Conservation (phyloP, 1,140 invertebrate genomes). For the Apocrypta bakeri region DNA sequence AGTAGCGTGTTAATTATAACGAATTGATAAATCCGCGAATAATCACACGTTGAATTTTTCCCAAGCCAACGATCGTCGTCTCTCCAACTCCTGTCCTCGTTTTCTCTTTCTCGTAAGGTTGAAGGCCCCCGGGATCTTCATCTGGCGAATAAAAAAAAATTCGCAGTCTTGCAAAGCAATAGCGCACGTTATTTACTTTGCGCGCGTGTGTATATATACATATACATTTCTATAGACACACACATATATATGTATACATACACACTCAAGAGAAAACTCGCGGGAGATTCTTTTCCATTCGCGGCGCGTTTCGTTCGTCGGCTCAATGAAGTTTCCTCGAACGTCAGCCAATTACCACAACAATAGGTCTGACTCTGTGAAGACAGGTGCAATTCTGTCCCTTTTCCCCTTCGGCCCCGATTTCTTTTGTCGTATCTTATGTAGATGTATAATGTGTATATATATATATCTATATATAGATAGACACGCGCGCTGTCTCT, state of each 20-base stretch:
- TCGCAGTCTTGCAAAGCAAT: not conserved
- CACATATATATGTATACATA: not conserved
- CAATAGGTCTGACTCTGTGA: not conserved
- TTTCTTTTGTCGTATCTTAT: not conserved
- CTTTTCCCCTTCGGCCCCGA: constrained; percentile 3
- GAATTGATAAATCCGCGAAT: no score
- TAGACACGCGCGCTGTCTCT: no score
- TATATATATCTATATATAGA: no score
- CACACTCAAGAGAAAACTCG: not conserved
- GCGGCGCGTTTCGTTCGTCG: not conserved
- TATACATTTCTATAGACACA: no score
- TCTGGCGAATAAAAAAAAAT: not conserved
- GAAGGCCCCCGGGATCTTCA: not conserved
- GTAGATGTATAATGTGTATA: not conserved
- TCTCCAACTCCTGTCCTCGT: not conserved
- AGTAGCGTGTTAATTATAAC: no score
- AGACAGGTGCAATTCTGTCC: constrained; percentile 6
- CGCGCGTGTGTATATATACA: not conserved
- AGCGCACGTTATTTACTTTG: not conserved
- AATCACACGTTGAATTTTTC: no score
- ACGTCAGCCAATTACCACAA: constrained; percentile 26
- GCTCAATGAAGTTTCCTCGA: constrained; percentile 32
- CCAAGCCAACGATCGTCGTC: not conserved
- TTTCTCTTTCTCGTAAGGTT: not conserved
- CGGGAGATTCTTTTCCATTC: constrained; percentile 9